These are phyloP conservation scores for Cotesia chilonis DNA, from an alignment of 1,140 invertebrate species.

Conservation along the genomic window DNA sequence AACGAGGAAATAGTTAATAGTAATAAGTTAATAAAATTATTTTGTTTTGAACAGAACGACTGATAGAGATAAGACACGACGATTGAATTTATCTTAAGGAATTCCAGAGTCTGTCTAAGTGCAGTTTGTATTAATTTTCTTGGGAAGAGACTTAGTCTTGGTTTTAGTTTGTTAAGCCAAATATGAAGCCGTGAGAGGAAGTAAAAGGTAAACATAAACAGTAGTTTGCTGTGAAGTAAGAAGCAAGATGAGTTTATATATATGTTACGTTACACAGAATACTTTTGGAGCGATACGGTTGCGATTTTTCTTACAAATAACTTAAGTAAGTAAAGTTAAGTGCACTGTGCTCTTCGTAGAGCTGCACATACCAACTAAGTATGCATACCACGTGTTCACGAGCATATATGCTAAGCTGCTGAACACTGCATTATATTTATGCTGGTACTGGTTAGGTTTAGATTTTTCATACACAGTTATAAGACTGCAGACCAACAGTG, in stretches of 20 bases:
- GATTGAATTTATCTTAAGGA: too few relatives aligned
- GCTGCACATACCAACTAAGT: background rate
- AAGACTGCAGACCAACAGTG: slow-evolving; percentile 23
- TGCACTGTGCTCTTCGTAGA: slow-evolving; percentile 12
- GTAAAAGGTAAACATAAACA: slow-evolving; percentile 11
- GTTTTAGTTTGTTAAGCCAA: too few relatives aligned
- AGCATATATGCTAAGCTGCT: background rate
- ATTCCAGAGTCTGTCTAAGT: too few relatives aligned
- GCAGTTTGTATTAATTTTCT: too few relatives aligned
- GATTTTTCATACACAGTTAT: background rate
- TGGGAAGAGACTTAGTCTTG: too few relatives aligned
- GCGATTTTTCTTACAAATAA: slow-evolving; percentile 35
- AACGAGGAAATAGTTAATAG: too few relatives aligned
- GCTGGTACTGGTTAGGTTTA: too few relatives aligned
- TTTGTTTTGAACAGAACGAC: too few relatives aligned
- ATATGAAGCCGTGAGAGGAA: background rate
- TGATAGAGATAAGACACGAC: too few relatives aligned
- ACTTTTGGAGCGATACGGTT: slow-evolving; percentile 13
- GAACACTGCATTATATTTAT: too few relatives aligned
- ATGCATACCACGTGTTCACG: slow-evolving; percentile 38
- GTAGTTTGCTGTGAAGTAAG: background rate
- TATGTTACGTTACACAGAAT: background rate
- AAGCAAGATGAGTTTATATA: background rate
- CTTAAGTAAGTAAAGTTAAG: background rate
- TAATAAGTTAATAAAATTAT: too few relatives aligned